These are phyloP conservation scores for Anabas testudineus DNA, from an alignment of 2,797 vertebrate genomes.

Conservation along the genomic window DNA sequence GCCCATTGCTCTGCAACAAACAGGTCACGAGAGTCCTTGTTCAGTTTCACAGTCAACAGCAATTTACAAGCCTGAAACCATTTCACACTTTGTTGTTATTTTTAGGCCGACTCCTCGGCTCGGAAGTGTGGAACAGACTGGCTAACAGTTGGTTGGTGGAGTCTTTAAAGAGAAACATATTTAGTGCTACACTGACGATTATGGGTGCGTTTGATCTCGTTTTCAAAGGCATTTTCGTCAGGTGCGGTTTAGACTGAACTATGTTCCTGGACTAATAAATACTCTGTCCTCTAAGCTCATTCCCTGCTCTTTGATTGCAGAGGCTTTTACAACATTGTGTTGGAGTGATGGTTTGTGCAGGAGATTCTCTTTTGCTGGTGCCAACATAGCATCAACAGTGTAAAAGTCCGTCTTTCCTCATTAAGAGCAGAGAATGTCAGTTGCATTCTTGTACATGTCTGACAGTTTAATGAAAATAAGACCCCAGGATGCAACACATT, in stretches of 20 bases:
- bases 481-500: too few species aligned
- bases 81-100: conserved; percentile 69
- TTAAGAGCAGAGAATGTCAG: neutral
- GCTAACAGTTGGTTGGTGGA: conserved; percentile 24
- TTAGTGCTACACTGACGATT: conserved; percentile 16
- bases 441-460: neutral
- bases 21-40: conserved; percentile 37
- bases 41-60: conserved; percentile 46
- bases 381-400: neutral
- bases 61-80: conserved; percentile 54
- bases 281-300: neutral
- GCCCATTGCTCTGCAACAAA: conserved; percentile 24
- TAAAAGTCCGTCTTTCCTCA: neutral
- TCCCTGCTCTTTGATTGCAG: neutral
- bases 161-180: conserved; percentile 37
- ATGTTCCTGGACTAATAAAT: neutral
- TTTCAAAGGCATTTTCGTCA: neutral
- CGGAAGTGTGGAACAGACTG: conserved; percentile 46
- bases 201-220: conserved; percentile 1
- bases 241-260: conserved; percentile 3
- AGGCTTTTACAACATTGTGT: neutral
- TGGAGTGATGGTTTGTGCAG: neutral
- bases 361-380: neutral
- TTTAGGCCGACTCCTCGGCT: conserved; percentile 39
- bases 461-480: neutral